A percentile compares a stretch with the other conserved stretches of the same genome.
Evolutionary conservation across 2,113 vertebrate species (phyloP).

Genomic region (Pomatostomus ruficeps): DNA sequence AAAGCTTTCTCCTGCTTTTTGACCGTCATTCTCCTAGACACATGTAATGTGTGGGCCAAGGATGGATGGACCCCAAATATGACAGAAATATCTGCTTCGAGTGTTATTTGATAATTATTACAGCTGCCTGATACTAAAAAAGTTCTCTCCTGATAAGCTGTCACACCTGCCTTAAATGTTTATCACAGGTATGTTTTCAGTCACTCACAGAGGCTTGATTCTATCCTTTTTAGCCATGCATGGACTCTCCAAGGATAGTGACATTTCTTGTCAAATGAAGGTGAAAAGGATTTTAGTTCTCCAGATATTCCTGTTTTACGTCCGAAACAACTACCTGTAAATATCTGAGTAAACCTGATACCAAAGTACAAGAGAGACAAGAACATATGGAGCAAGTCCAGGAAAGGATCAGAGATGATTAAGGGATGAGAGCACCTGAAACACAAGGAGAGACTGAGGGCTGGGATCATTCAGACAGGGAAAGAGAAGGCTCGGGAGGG

Average conservation of each 20-base stretch:
- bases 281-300: neutral
- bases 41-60: rapidly evolving
- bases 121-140: neutral
- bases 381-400: neutral
- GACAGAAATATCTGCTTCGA: neutral
- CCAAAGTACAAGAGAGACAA: neutral
- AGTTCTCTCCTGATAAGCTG: neutral
- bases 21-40: neutral
- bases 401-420: neutral
- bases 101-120: neutral
- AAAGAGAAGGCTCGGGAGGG: neutral
- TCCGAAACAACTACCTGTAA: neutral
- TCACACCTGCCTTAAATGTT: neutral
- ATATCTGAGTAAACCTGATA: neutral
- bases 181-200: neutral
- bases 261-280: neutral
- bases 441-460: neutral
- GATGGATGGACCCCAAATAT: neutral
- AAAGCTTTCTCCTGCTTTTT: neutral
- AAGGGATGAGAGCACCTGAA: neutral
- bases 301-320: neutral
- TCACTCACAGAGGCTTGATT: neutral
- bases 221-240: neutral
- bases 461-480: neutral
- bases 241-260: neutral